Evolutionary conservation across 2,888 invertebrate species (phyloP).

Genomic region (Cotesia congregata): DNA sequence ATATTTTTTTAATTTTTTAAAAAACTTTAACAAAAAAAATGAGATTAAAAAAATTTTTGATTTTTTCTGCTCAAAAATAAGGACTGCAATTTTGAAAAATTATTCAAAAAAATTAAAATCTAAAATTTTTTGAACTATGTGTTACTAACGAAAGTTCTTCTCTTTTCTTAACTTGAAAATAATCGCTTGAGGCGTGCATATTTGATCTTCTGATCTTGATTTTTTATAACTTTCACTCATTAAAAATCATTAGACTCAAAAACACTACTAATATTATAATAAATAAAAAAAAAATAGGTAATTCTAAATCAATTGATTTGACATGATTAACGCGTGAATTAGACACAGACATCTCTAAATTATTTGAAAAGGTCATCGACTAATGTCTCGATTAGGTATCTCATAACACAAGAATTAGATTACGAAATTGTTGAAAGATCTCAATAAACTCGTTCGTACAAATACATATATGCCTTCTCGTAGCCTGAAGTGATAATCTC

Average conservation of each 20-base stretch:
- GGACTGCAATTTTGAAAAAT: too few species aligned
- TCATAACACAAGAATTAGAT: background rate
- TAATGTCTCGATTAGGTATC: background rate
- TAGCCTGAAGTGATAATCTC: background rate
- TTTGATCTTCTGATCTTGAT: background rate
- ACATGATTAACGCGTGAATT: conserved; percentile 18
- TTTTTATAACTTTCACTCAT: background rate
- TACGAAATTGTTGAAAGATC: background rate
- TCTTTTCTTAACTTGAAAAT: too few species aligned
- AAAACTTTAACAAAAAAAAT: too few species aligned
- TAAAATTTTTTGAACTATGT: too few species aligned
- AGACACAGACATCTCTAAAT: conserved; percentile 11
- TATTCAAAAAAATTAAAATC: too few species aligned
- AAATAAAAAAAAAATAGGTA: background rate
- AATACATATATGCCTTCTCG: background rate
- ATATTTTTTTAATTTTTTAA: too few species aligned
- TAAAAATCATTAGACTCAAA: background rate
- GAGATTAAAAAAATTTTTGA: too few species aligned
- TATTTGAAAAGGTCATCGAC: conserved; percentile 12
- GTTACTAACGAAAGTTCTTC: too few species aligned
- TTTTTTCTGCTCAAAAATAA: too few species aligned
- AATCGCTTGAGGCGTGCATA: too few species aligned
- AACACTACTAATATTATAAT: background rate
- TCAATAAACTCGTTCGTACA: background rate
- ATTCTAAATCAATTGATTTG: conserved; percentile 19